Evolutionary conservation across 2,113 vertebrate genomes (phyloP).

Genomic region (Oceanodroma tethys): DNA sequence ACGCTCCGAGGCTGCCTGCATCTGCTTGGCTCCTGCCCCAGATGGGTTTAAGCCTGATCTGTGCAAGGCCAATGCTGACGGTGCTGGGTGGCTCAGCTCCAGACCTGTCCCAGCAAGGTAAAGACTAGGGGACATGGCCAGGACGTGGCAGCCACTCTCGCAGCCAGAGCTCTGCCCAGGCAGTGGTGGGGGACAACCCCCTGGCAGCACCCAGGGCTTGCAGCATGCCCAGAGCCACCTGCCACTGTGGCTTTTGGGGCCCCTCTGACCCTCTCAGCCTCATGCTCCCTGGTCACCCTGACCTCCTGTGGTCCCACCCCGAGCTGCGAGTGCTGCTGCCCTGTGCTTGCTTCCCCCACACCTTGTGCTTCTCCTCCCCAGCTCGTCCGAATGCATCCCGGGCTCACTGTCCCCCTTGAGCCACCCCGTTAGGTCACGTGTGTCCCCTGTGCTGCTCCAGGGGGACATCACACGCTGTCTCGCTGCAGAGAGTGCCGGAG

Average conservation of each 20-base stretch:
- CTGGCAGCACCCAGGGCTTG: background rate
- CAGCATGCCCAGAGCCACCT: background rate
- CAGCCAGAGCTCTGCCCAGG: background rate
- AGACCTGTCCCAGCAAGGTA: background rate
- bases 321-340: background rate
- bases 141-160: fast-evolving
- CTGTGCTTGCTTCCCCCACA: no score
- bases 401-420: background rate
- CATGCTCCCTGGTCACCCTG: background rate
- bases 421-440: fast-evolving
- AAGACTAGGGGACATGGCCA: background rate
- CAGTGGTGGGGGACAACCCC: background rate
- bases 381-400: fast-evolving
- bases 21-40: background rate
- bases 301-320: fast-evolving
- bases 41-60: background rate
- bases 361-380: background rate
- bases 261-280: background rate
- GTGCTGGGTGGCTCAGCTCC: background rate
- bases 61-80: background rate
- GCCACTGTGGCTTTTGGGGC: background rate
- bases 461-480: no score
- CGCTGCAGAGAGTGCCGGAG: background rate
- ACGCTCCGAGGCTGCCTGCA: fast-evolving
- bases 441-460: background rate